Conservation (phyloP, 1,140 invertebrate species). For the Protaetia brevitarsis region DNA sequence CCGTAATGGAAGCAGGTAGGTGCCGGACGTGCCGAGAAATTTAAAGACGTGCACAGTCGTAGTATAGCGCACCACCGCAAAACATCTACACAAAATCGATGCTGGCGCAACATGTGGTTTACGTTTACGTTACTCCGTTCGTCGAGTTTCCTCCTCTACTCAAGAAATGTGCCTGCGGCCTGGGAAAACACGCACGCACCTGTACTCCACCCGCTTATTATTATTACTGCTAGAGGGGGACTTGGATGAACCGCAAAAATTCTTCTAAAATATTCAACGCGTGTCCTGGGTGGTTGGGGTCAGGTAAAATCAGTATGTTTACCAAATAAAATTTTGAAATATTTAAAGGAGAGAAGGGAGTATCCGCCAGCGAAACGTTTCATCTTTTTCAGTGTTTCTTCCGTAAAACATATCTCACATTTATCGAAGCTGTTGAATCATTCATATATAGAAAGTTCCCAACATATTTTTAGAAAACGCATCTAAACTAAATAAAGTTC, state of each 20-base stretch:
- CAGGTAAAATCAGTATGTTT: conserved; percentile 5
- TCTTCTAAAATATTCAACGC: conserved; percentile 15
- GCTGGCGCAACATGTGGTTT: conserved; percentile 29
- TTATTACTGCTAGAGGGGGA: conserved; percentile 11
- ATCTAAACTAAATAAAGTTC: too few relatives aligned
- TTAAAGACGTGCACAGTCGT: conserved; percentile 8
- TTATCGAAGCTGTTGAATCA: too few relatives aligned
- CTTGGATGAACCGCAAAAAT: conserved; percentile 12
- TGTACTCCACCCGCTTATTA: conserved; percentile 15
- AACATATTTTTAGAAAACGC: too few relatives aligned
- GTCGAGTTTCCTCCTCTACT: neutral
- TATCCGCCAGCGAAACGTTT: neutral
- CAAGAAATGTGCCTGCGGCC: conserved; percentile 1
- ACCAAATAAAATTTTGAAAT: conserved; percentile 10
- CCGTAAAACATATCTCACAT: too few relatives aligned
- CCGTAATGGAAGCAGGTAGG: conserved; percentile 26
- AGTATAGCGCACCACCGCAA: neutral
- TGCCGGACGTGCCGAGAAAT: conserved; percentile 29
- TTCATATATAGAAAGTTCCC: too few relatives aligned
- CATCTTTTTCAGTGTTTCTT: too few relatives aligned
- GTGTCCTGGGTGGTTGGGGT: neutral
- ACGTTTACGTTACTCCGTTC: conserved; percentile 20
- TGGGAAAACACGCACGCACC: conserved; percentile 11
- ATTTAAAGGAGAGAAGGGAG: neutral
- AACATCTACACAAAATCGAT: conserved; percentile 25